Percentiles rank a stretch among this genome's conserved stretches.
Conservation (phyloP, 1,140 invertebrate genomes). For the Drosophila quadrilineata region DNA sequence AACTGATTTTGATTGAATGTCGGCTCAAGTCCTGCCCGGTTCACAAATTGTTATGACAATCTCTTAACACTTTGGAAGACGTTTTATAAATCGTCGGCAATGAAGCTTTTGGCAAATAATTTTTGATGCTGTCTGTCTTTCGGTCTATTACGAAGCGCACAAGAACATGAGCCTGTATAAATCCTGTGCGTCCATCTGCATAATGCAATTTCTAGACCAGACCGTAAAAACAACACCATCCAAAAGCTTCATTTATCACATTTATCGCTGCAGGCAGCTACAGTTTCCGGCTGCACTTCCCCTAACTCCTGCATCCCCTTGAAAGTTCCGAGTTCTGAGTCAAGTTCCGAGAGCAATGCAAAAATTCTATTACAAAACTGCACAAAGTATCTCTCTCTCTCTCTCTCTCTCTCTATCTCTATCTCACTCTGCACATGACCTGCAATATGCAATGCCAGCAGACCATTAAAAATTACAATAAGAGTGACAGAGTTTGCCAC, state of each 20-base stretch:
- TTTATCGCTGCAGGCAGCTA: slow-evolving; percentile 67
- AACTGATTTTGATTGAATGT: no score
- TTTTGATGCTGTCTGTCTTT: slow-evolving; percentile 56
- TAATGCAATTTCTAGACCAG: slow-evolving; percentile 49
- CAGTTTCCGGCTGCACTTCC: slow-evolving; percentile 16
- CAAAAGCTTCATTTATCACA: slow-evolving; percentile 67
- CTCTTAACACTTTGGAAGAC: slow-evolving; percentile 1
- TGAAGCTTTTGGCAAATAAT: slow-evolving; percentile 64
- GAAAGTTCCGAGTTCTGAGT: no score
- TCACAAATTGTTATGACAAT: background rate
- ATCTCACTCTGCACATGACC: slow-evolving; percentile 27
- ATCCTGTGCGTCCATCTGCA: slow-evolving; percentile 52
- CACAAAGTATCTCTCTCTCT: slow-evolving; percentile 10
- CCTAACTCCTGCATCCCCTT: no score
- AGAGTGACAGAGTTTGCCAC: slow-evolving; percentile 9
- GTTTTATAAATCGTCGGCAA: slow-evolving; percentile 25
- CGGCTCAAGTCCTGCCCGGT: no score
- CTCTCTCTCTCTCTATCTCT: background rate
- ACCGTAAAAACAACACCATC: slow-evolving; percentile 45
- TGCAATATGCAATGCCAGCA: slow-evolving; percentile 52
- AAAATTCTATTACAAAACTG: slow-evolving; percentile 67
- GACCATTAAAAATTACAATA: slow-evolving; percentile 76
- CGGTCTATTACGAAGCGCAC: slow-evolving; percentile 66
- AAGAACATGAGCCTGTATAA: slow-evolving; percentile 48
- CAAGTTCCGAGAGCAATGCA: slow-evolving; percentile 46